These are phyloP conservation scores for Pecten maximus DNA, from an alignment of 2,888 invertebrate species.

Conservation along the genomic window DNA sequence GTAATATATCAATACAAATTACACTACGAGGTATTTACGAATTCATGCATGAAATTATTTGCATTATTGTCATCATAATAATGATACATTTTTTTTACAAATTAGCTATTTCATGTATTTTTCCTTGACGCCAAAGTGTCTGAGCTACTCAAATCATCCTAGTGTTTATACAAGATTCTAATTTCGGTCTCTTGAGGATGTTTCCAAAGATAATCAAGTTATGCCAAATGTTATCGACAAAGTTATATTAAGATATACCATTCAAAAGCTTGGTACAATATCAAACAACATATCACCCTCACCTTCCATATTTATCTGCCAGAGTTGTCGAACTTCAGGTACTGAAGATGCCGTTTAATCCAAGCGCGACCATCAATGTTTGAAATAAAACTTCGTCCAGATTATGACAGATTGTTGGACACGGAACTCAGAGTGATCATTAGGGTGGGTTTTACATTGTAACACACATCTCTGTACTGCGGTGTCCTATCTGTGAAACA, in stretches of 20 bases:
- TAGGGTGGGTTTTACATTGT: background rate
- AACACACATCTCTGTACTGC: background rate
- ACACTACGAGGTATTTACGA: background rate
- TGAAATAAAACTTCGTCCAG: background rate
- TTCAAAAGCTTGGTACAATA: too few species aligned
- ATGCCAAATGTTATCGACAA: background rate
- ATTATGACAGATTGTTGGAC: background rate
- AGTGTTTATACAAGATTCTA: background rate
- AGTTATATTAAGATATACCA: too few species aligned
- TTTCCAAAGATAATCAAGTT: background rate
- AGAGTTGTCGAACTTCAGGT: background rate
- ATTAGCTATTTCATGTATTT: too few species aligned
- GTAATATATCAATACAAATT: background rate
- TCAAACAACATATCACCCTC: background rate
- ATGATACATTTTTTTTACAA: background rate
- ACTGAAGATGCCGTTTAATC: background rate
- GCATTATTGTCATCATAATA: background rate
- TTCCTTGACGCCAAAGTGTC: background rate
- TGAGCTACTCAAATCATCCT: background rate
- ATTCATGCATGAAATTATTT: background rate
- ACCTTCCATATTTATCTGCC: background rate
- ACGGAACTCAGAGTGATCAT: background rate
- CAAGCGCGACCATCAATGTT: background rate
- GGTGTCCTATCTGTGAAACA: background rate
- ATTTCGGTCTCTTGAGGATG: background rate